Evolutionary conservation across 2,797 vertebrate species (phyloP).

Genomic region (Columba guinea): DNA sequence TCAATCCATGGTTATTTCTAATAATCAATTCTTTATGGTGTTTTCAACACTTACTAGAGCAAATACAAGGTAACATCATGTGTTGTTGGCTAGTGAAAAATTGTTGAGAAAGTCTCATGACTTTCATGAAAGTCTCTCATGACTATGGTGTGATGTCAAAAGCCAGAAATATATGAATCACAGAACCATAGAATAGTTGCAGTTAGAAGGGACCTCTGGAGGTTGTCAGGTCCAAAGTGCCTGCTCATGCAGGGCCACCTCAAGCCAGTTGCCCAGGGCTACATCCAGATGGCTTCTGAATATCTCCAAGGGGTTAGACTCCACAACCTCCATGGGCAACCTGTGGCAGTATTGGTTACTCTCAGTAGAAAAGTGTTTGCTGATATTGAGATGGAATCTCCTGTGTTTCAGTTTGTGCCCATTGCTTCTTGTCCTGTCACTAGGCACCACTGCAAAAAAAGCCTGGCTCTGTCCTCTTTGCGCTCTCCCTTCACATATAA

Average conservation of each 20-base stretch:
- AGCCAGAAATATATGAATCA: not conserved
- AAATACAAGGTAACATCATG: not conserved
- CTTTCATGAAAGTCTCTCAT: not conserved
- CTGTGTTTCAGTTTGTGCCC: not conserved
- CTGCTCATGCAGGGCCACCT: not conserved
- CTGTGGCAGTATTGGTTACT: not conserved
- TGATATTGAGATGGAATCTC: not conserved
- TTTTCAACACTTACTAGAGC: not conserved
- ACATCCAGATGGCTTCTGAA: not conserved
- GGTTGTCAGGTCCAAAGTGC: not conserved
- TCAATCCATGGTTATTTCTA: not conserved
- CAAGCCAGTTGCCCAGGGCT: not conserved
- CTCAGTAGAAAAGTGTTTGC: not conserved
- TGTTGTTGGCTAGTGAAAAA: not conserved
- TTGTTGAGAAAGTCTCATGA: not conserved
- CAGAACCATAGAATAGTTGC: not conserved
- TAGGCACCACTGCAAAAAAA: not conserved
- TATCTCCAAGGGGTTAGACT: not conserved
- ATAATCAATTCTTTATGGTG: not conserved
- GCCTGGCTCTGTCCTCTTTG: too few species aligned
- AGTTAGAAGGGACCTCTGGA: not conserved
- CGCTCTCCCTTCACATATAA: not conserved
- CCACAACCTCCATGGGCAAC: not conserved
- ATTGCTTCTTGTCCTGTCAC: not conserved
- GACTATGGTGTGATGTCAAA: not conserved